Conservation (phyloP, 2,888 invertebrate species). For the Arctia plantaginis region DNA sequence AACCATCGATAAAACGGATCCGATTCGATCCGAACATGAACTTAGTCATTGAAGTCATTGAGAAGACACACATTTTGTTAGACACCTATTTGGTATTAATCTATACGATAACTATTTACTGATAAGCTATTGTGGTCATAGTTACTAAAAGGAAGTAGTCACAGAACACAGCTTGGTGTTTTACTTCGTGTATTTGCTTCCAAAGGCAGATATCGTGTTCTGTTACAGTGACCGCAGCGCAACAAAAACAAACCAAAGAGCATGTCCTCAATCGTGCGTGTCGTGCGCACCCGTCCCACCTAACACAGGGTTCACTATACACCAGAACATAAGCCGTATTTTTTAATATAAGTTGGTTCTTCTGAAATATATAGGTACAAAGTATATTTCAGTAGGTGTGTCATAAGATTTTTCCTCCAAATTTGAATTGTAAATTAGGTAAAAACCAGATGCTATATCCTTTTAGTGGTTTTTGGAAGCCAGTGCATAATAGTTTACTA, state of each 20-base stretch:
- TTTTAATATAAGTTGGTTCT: not conserved
- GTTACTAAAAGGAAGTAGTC: not conserved
- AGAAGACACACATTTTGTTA: not conserved
- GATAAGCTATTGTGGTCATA: not conserved
- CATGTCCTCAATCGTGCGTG: slow-evolving; percentile 85
- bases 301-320: slow-evolving; percentile 61
- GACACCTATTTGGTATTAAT: not conserved
- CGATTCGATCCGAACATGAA: not conserved
- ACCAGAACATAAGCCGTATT: not conserved
- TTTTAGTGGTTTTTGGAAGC: not conserved
- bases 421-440: not conserved
- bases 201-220: slow-evolving; percentile 67
- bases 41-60: not conserved
- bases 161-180: slow-evolving; percentile 26
- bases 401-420: not conserved
- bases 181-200: slow-evolving; percentile 49
- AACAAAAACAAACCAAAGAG: slow-evolving; percentile 83
- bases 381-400: not conserved
- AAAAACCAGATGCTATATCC: not conserved
- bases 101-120: not conserved
- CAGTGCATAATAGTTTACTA: not conserved
- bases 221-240: slow-evolving; percentile 82
- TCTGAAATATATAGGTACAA: not conserved
- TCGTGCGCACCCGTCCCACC: slow-evolving; percentile 64
- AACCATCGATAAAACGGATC: not conserved